Conservation (phyloP, 2,888 invertebrate genomes). For the Drosophila affinis region DNA sequence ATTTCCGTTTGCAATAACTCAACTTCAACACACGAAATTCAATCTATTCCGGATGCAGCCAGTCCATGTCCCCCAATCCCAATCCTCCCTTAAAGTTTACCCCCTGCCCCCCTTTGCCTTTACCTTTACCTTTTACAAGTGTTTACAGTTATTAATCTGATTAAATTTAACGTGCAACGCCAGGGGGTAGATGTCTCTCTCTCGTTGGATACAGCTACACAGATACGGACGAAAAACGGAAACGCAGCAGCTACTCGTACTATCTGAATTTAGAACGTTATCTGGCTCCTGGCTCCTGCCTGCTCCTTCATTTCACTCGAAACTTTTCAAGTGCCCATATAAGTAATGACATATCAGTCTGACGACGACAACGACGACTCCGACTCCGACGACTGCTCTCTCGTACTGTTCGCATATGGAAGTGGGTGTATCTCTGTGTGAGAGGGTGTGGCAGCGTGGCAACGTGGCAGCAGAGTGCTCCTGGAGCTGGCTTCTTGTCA, state of each 20-base stretch:
- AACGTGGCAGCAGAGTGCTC: constrained; percentile 15
- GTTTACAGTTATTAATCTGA: constrained; percentile 75
- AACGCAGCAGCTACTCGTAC: background rate
- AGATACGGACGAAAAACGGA: constrained; percentile 3
- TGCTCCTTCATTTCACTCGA: constrained; percentile 55
- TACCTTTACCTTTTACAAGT: constrained; percentile 43
- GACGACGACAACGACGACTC: constrained; percentile 32
- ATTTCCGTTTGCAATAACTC: constrained; percentile 73
- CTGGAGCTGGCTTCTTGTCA: constrained; percentile 44
- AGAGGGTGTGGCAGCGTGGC: constrained; percentile 1
- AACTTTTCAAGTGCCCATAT: constrained; percentile 75
- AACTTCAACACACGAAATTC: constrained; percentile 63
- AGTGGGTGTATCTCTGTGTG: constrained; percentile 1
- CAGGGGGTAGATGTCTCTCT: background rate
- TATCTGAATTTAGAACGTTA: constrained; percentile 21
- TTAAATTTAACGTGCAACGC: constrained; percentile 59
- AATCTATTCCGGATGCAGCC: constrained; percentile 52
- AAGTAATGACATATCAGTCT: constrained; percentile 69
- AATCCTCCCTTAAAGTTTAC: constrained; percentile 38
- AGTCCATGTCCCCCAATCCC: background rate
- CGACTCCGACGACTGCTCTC: constrained; percentile 9
- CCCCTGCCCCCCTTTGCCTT: too few species aligned
- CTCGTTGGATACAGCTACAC: background rate
- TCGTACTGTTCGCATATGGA: background rate
- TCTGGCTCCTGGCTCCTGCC: constrained; percentile 19